These are phyloP conservation scores for Nymphicus hollandicus DNA, from an alignment of 2,113 vertebrate genomes.

Conservation along the genomic window DNA sequence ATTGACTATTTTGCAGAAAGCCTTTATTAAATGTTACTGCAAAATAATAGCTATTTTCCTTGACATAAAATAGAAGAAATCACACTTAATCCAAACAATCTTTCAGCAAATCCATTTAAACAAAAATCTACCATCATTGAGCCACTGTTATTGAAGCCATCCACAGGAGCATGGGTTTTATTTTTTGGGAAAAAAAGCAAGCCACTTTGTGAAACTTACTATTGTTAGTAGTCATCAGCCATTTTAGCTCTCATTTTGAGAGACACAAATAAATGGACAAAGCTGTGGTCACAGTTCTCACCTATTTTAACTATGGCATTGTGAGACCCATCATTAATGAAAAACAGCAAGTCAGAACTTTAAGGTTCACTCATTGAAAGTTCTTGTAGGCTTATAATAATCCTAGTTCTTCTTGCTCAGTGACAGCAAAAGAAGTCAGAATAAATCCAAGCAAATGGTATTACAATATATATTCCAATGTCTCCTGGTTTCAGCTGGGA, in stretches of 20 bases:
- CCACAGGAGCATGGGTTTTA: neutral
- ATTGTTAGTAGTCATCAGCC: neutral
- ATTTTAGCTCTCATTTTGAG: neutral
- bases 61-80: constrained; percentile 15
- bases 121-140: neutral
- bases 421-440: neutral
- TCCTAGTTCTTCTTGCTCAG: neutral
- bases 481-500: neutral
- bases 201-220: neutral
- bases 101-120: constrained; percentile 26
- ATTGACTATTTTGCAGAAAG: constrained; percentile 19
- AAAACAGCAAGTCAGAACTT: neutral
- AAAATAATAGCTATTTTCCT: constrained; percentile 52
- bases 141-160: neutral
- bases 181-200: neutral
- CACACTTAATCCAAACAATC: constrained; percentile 23
- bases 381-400: neutral
- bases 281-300: neutral
- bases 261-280: neutral
- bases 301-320: neutral
- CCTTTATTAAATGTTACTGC: constrained; percentile 60
- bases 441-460: neutral
- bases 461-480: neutral
- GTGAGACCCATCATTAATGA: neutral
- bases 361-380: neutral